Evolutionary conservation across 2,888 invertebrate species (phyloP).

Genomic region (Tiliacea aurago): DNA sequence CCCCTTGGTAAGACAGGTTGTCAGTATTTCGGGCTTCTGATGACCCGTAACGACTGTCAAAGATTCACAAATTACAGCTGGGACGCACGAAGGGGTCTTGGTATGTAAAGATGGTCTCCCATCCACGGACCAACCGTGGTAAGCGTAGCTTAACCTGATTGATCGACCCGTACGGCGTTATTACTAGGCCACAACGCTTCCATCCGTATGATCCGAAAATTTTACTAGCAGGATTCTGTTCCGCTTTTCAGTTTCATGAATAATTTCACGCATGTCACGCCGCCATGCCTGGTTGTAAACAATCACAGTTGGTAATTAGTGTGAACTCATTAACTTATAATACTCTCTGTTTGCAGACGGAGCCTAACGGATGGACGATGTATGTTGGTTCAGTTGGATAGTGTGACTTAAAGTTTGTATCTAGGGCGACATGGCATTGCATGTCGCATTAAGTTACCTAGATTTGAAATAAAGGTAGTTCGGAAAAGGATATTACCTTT

Average conservation of each 20-base stretch:
- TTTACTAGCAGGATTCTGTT: background rate
- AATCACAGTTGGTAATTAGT: conserved; percentile 44
- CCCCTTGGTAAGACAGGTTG: no score
- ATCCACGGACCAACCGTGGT: no score
- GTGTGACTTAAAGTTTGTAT: conserved; percentile 9
- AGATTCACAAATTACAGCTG: no score
- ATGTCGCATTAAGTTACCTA: background rate
- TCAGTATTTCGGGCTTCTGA: no score
- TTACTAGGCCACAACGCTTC: background rate
- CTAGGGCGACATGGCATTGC: background rate
- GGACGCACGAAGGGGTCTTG: no score
- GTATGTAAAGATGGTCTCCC: no score
- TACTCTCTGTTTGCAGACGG: conserved; percentile 27
- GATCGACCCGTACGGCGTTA: no score
- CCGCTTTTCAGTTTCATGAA: conserved; percentile 10
- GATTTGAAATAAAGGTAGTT: no score
- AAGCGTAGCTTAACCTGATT: no score
- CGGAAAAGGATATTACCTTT: no score
- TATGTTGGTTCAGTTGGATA: conserved; percentile 29
- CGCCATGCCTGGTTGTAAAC: conserved; percentile 19
- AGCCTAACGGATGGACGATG: conserved; percentile 42
- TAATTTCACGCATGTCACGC: conserved; percentile 23
- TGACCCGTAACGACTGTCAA: no score
- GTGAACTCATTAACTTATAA: conserved; percentile 43
- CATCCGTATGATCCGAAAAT: background rate